Base-by-base conservation (phyloP, 2,113 vertebrate species). In the Chaetops frenatus region DNA sequence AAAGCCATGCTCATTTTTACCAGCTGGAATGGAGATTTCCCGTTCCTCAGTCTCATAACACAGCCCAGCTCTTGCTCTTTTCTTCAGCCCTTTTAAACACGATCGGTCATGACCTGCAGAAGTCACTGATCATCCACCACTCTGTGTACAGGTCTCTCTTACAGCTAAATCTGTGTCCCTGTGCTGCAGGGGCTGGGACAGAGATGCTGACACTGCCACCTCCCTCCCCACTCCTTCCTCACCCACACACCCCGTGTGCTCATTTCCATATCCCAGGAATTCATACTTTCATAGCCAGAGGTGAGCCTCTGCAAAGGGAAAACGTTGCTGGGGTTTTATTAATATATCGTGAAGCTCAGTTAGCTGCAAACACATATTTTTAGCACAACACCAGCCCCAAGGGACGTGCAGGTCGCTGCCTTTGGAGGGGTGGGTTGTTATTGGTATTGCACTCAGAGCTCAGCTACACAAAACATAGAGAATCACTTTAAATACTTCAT, bases 291-390 rank as follows among this genome's bases (percentile, higher is more conserved):
- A 44, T 70, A 70, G 88, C 90, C 87, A 95, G 92, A 81, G 87
- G 92, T 66, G 54, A 80, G 28, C 45, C 53, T 72, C 85, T 81
- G 79, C 20, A n/a, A 72, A 66, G 31, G 44, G n/a, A 89, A 36
- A 45, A 2, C 9, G 9, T 42, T 23, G 1, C 57, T 81, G 54
- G 35, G 20, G 21, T 82, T 91, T 95, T 90, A 93, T 88, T 89
- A 91, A 95, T 87, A 54, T 36, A 33, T 81, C 91, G 54, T n/a
- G 50, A 85, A 77, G 79, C 58, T 56, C 93, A 88, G 45, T 85
- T 70, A 69, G 81, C 91, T 85, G 91, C 87, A 91, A 95, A 92
- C 84, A 85, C 25, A 4, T 40, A 77, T 88, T 96, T 95, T 93
- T 85, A 91, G 92, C 15, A 7, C 66, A 80, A 69, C 64, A 66